Evolutionary conservation across 1,140 invertebrate species (phyloP).

Genomic region (Adelges cooleyi): DNA sequence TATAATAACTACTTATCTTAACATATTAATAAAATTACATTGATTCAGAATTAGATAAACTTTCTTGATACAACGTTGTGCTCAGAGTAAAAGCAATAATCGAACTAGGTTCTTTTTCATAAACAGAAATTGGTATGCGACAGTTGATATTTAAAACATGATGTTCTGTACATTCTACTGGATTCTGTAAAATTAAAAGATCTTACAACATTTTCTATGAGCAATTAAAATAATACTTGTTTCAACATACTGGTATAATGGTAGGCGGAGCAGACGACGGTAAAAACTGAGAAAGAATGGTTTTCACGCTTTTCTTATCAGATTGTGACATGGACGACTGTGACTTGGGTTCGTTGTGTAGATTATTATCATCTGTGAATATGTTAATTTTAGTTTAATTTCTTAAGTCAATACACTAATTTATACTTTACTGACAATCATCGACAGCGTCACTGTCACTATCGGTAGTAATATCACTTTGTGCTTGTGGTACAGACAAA

Average conservation of each 20-base stretch:
- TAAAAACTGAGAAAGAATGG: constrained; percentile 54
- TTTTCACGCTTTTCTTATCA: constrained; percentile 57
- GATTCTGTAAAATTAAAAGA: constrained; percentile 39
- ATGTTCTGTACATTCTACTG: constrained; percentile 54
- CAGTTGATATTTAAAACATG: constrained; percentile 45
- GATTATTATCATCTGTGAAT: constrained; percentile 8
- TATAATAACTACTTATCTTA: too few species aligned
- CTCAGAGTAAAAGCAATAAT: constrained; percentile 76
- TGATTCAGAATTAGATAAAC: constrained; percentile 10
- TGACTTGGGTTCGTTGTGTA: constrained; percentile 9
- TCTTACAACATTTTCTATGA: neutral
- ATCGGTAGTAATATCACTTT: constrained; percentile 24
- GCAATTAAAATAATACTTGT: neutral
- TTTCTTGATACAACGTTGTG: constrained; percentile 51
- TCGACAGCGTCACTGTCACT: constrained; percentile 25
- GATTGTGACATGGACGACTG: constrained; percentile 24
- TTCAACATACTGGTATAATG: constrained; percentile 1
- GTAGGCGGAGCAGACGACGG: constrained; percentile 35
- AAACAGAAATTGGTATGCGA: constrained; percentile 61
- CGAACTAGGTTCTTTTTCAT: constrained; percentile 76
- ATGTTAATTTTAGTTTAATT: too few species aligned
- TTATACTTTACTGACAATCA: neutral
- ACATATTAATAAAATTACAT: neutral
- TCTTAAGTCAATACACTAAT: neutral
- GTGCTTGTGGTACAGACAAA: neutral